A percentile compares a stretch with the other conserved stretches of the same genome.
phyloP scores from a whole-genome alignment of 2,888 invertebrate species.

The Athalia cordata region DNA sequence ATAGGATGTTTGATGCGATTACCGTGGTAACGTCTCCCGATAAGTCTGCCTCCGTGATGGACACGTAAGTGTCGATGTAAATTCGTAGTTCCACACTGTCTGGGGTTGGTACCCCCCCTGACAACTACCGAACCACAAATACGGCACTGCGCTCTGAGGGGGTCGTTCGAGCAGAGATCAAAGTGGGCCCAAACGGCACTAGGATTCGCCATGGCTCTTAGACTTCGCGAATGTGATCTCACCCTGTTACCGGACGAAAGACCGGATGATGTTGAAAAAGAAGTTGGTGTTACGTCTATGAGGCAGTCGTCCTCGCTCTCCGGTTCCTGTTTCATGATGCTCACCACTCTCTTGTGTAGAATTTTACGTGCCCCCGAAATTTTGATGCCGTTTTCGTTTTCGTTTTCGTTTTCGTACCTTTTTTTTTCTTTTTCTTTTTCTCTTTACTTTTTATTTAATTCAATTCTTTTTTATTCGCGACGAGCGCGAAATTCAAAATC shows the following conservation, averaged over 20 bases:
- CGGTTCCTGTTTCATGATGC: constrained; percentile 68
- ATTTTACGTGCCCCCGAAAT: constrained; percentile 47
- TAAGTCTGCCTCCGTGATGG: constrained; percentile 70
- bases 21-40: constrained; percentile 71
- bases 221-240: constrained; percentile 68
- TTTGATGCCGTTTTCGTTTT: constrained; percentile 22
- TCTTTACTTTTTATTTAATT: no score
- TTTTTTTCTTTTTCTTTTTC: background rate
- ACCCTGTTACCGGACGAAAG: constrained; percentile 56
- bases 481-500: no score
- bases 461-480: no score
- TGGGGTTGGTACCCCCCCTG: constrained; percentile 70
- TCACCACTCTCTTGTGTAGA: constrained; percentile 52
- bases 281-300: constrained; percentile 57
- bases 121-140: constrained; percentile 72
- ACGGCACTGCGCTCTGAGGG: constrained; percentile 69
- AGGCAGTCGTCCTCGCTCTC: constrained; percentile 68
- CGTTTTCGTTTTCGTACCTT: background rate
- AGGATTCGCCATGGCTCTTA: constrained; percentile 71
- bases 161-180: constrained; percentile 70
- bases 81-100: constrained; percentile 72
- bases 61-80: constrained; percentile 70
- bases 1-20: constrained; percentile 47
- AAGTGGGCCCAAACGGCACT: constrained; percentile 73
- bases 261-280: constrained; percentile 45